Base-by-base conservation (phyloP, 2,888 invertebrate genomes). In the Chrysodeixis includens region DNA sequence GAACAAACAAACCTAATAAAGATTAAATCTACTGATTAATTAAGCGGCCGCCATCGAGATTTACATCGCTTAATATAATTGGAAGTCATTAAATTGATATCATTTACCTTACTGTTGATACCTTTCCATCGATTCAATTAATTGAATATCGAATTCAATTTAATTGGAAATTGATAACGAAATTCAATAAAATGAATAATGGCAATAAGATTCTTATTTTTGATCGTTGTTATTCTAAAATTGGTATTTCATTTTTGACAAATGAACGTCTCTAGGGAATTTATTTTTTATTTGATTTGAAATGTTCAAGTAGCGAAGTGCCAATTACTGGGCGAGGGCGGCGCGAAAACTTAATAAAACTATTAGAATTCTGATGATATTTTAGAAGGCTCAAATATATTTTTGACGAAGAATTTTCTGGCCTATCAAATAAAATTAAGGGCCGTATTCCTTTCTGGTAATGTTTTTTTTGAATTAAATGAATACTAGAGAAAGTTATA, bases 1-100 rank as follows among this genome's bases (percentile, higher is more conserved):
- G 46, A 49, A 49, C 18, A 16, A 49, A 49, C 20, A 49, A 49
- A 49, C 20, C 18, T 49, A 49, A 49, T 49, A 49, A 49, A 49
- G 46, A 20, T 49, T 10, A 49, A 49, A 20, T 49, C 20, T 20
- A 49, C 46, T 20, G 46, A 49, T 49, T 20, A 49, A 49, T 49
- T 49, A 20, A 20, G 46, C 46, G 18, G 4, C 18, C 46, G 18
- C 18, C 0, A 46, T 49, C 46, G 18, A 18, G 46, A 49, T 49
- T 49, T 49, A 49, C 44, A 44, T 44, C 44, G 9, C 9, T 44
- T 44, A 6, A 44, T 20, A 49, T 49, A 49, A 49, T 49, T 49
- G 46, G 46, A 20, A 49, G 18, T 49, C 20, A 49, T 49, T 49
- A 49, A 49, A 49, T 49, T 49, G 46, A 2, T 49, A 20, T 49